A percentile compares a stretch with the other conserved stretches of the same genome.
phyloP scores from a whole-genome alignment of 2,797 vertebrate genomes.

The Onychomys torridus region DNA sequence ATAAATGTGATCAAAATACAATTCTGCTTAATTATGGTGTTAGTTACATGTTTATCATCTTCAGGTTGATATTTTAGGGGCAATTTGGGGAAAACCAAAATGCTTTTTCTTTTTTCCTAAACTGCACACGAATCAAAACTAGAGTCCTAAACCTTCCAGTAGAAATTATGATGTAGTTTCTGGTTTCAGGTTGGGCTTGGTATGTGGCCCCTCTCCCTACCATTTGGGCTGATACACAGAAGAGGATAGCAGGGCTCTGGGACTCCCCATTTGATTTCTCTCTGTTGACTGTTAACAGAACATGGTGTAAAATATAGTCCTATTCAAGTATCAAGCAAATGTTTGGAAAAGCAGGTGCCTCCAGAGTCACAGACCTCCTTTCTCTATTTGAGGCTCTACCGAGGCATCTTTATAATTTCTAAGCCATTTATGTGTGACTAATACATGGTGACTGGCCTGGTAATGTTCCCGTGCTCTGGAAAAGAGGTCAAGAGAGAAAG shows the following conservation, averaged over 20 bases:
- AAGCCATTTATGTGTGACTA: background rate
- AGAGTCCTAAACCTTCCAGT: background rate
- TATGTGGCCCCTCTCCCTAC: background rate
- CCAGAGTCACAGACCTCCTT: background rate
- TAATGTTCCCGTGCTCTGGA: background rate
- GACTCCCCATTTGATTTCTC: background rate
- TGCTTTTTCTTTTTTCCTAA: background rate
- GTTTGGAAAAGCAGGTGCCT: background rate
- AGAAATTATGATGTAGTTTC: background rate
- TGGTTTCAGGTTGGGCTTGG: background rate
- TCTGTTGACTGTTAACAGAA: background rate
- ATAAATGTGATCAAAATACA: background rate
- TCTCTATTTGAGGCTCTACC: slow-evolving; percentile 1
- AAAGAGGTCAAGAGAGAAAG: background rate
- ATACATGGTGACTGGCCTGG: background rate
- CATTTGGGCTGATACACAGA: background rate
- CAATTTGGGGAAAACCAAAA: background rate
- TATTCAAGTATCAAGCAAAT: background rate
- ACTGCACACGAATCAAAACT: slow-evolving; percentile 29
- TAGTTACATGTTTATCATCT: slow-evolving; percentile 55
- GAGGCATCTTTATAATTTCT: background rate
- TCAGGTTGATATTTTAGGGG: slow-evolving; percentile 55
- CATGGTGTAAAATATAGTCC: background rate
- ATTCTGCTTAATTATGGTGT: slow-evolving; percentile 20
- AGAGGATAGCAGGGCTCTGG: background rate